A percentile compares a stretch with the other conserved stretches of the same genome.
Evolutionary conservation across 2,888 invertebrate species (phyloP).

Genomic region (Nomada ferruginata): DNA sequence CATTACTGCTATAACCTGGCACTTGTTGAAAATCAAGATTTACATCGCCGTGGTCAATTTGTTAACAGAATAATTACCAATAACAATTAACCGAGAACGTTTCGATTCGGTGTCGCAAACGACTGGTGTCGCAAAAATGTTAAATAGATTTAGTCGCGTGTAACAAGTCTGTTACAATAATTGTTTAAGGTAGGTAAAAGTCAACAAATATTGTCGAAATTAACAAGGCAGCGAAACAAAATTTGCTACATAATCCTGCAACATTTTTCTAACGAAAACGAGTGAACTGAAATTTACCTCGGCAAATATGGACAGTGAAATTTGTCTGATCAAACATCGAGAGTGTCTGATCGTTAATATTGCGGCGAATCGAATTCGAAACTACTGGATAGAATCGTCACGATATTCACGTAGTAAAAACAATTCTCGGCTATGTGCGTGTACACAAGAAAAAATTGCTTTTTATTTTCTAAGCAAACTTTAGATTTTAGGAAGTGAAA

Average conservation of each 20-base stretch:
- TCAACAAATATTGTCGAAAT: slow-evolving; percentile 32
- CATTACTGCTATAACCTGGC: background rate
- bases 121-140: background rate
- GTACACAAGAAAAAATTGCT: too few species aligned
- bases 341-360: slow-evolving; percentile 16
- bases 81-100: background rate
- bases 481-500: too few species aligned
- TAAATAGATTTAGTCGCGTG: background rate
- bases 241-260: slow-evolving; percentile 18
- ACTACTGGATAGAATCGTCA: slow-evolving; percentile 11
- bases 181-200: slow-evolving; percentile 6
- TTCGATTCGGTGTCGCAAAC: background rate
- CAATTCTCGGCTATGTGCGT: too few species aligned
- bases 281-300: slow-evolving; percentile 43
- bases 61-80: background rate
- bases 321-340: slow-evolving; percentile 43
- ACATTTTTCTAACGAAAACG: slow-evolving; percentile 8
- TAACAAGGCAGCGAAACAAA: slow-evolving; percentile 7
- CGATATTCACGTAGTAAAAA: too few species aligned
- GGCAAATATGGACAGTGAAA: slow-evolving; percentile 52
- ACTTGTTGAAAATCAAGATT: background rate
- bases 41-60: background rate
- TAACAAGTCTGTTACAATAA: background rate
- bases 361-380: slow-evolving; percentile 20
- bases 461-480: too few species aligned